Base-by-base conservation (phyloP, 92 coral and sea anemone species). In the Actinernus sp. region DNA sequence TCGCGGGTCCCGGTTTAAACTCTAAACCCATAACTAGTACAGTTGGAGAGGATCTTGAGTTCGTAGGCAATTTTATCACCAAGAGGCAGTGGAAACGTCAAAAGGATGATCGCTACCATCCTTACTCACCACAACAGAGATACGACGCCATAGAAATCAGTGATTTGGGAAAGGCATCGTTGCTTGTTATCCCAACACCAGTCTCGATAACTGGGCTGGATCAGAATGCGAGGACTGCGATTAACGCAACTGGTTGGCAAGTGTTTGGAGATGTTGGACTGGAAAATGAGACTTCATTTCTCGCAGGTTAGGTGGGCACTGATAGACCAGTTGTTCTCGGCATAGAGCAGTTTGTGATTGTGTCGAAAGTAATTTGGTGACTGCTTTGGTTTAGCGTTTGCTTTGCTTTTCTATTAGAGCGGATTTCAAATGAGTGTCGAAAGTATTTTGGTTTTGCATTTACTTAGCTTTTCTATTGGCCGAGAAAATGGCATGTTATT, bases 221-320 rank as follows among this genome's bases (percentile, higher is more conserved):
- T 36, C 8, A 14, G 41, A 36, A 7, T 7, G 46, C 78, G 32
- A 31, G 47, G 31, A 69, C 49, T 21, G 40, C 54, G 9, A 45
- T 68, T 24, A 73, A 55, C 38, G 68, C 65, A 27, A 64, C 61
- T 6, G 44, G 59, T 13, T 87, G 93, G 93, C 52, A 55, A 6
- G 74, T 85, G 30, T 11, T 74, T 12, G 88, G 74, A 46, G 81
- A 65, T 11, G 49, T 26, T 1, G 58, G 67, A 10, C 73, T 87
- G 24, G 52, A 55, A 2, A 47, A 58, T 13, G 93, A 87, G 56
- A 60, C 93, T 0, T 55, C 18, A 11, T 87, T 71, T 22, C 31
- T 87, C 24, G 86, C 92, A 60, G 92, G 92, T 85, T 30, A 52
- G 79, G n/a, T n/a, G n/a, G n/a, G n/a, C n/a, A n/a, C n/a, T n/a